Percentiles rank a stretch among this genome's conserved stretches.
Evolutionary conservation across 2,113 vertebrate species (phyloP).

Genomic region (Leptocoma aspasia): DNA sequence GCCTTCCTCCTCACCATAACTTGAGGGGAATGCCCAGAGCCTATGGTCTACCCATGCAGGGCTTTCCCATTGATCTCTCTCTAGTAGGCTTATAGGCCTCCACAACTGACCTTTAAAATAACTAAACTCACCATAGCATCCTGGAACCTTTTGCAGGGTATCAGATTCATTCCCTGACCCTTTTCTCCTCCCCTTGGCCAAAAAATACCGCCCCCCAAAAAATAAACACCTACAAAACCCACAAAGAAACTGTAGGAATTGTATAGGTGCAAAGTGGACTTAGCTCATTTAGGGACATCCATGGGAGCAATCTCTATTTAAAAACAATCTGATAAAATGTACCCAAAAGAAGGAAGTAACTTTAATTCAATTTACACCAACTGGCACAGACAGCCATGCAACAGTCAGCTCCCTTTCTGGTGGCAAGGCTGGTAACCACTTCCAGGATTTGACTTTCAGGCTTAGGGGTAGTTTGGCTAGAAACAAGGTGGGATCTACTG

Average conservation of each 20-base stretch:
- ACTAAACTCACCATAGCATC: background rate
- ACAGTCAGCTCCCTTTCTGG: background rate
- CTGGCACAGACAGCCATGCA: background rate
- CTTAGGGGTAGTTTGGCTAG: background rate
- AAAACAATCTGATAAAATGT: background rate
- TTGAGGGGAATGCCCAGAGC: background rate
- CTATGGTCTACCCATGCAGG: background rate
- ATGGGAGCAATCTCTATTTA: background rate
- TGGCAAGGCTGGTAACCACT: background rate
- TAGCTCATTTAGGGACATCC: background rate
- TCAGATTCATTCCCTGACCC: background rate
- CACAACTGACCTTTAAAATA: background rate
- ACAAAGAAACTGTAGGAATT: background rate
- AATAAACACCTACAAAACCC: background rate
- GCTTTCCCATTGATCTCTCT: background rate
- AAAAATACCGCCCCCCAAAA: background rate
- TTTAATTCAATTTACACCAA: background rate
- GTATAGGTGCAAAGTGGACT: background rate
- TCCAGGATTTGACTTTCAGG: background rate
- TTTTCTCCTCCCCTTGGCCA: background rate
- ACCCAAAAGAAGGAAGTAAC: background rate
- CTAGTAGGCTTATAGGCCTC: background rate
- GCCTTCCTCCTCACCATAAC: background rate
- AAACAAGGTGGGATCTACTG: background rate
- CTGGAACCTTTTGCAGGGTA: background rate